These are phyloP conservation scores for Podarcis siculus DNA, from an alignment of 2,797 vertebrate genomes.

Conservation along the genomic window DNA sequence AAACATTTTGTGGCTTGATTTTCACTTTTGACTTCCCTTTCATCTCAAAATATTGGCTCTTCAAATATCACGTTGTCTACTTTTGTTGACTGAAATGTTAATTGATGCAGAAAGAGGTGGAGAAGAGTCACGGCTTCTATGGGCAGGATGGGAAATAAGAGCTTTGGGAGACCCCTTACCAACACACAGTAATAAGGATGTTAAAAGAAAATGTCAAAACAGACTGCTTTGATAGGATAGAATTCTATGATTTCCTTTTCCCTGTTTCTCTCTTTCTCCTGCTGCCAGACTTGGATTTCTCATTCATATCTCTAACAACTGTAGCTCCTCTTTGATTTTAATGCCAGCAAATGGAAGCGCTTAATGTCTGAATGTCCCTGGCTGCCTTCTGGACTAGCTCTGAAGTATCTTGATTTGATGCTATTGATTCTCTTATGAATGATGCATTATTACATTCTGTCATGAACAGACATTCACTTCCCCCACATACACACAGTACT, in stretches of 20 bases:
- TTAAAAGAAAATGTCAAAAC: slow-evolving; percentile 21
- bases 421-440: background rate
- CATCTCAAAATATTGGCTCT: background rate
- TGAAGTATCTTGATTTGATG: slow-evolving; percentile 25
- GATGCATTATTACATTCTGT: slow-evolving; percentile 5
- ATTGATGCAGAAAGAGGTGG: slow-evolving; percentile 10
- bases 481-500: background rate
- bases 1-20: slow-evolving; percentile 24
- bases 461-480: slow-evolving; percentile 4
- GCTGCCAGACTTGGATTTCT: slow-evolving; percentile 8
- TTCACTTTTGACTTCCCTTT: background rate
- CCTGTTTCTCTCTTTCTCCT: background rate
- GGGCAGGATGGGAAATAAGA: slow-evolving; percentile 32
- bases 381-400: slow-evolving; percentile 13
- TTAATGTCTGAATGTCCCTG: background rate
- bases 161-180: background rate
- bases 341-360: slow-evolving; percentile 23
- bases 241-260: slow-evolving; percentile 1
- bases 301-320: background rate
- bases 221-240: background rate
- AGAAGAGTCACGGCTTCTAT: slow-evolving; percentile 20
- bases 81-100: slow-evolving; percentile 30
- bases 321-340: slow-evolving; percentile 32
- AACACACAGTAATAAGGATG: slow-evolving; percentile 12
- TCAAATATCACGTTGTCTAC: background rate